phyloP scores from a whole-genome alignment of 2,888 invertebrate species.

The Plebejus argus region DNA sequence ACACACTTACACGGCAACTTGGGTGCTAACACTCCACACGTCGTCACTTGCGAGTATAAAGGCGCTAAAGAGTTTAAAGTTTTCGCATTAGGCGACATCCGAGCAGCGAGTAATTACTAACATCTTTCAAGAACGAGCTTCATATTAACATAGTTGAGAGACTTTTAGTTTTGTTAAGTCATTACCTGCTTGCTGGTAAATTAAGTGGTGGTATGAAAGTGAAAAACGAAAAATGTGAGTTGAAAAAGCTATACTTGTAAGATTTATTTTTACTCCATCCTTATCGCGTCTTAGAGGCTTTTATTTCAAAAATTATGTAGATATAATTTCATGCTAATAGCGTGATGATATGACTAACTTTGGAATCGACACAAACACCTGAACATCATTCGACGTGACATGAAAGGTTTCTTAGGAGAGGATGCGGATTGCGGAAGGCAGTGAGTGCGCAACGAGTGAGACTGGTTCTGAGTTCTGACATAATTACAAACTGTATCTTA shows the following conservation, averaged over 20 bases:
- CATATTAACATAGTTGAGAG: conserved; percentile 31
- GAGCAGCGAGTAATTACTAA: conserved; percentile 46
- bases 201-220: not conserved
- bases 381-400: conserved; percentile 17
- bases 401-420: conserved; percentile 31
- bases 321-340: not conserved
- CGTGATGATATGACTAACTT: not conserved
- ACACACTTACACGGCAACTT: conserved; percentile 69
- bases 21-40: conserved; percentile 62
- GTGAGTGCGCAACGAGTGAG: conserved; percentile 35
- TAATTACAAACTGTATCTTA: conserved; percentile 52
- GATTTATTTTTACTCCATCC: no score
- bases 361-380: not conserved
- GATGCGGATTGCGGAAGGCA: conserved; percentile 32
- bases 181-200: not conserved
- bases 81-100: conserved; percentile 61
- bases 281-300: no score
- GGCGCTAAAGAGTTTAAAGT: conserved; percentile 57
- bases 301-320: not conserved
- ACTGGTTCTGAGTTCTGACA: conserved; percentile 42
- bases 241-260: not conserved
- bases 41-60: conserved; percentile 53
- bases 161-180: conserved; percentile 30
- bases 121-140: conserved; percentile 38
- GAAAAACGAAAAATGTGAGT: not conserved